Base-by-base conservation (phyloP, 2,113 vertebrate species). In the Amblyornis subalaris region DNA sequence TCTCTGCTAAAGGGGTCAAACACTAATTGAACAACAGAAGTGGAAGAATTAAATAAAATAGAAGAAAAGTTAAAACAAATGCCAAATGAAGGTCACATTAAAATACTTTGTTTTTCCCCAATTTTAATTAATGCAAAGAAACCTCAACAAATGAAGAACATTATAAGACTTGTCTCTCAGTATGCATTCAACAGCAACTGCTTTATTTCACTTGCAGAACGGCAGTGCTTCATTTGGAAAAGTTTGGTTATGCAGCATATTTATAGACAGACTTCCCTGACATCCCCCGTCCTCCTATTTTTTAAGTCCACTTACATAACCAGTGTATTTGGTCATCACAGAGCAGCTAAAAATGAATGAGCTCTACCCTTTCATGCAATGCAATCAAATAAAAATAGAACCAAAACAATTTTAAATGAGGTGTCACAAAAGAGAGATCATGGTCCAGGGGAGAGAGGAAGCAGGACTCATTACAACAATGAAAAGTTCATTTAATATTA, bases 11-110 rank as follows among this genome's bases (percentile, higher is more conserved):
- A 99, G 99, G 98, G 99, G 99, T 99, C 99, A 99, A 99, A 98
- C 98, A 98, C 98, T 99, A 99, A 99, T 99, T 99, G 99, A 99
- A 99, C 99, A 99, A 99, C 99, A 99, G 98, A 98, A 99, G 98
- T 99, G 98, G 99, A 99, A 99, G 98, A 98, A 98, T 98, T 98
- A 98, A 99, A 99, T 99, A 99, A 99, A 99, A 99, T 97, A 98
- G 98, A 99, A 98, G 98, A 99, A 99, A 99, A 99, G 98, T 99
- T 99, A 98, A 99, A 98, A 98, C 96, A 98, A 99, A 99, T 99
- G 98, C 98, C 98, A 98, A 98, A 98, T 98, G 99, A 99, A 99
- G 99, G 99, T 99, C 99, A 99, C 97, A 98, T 98, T 98, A 98
- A 98, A 99, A 99, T 99, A 98, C 97, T 98, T 98, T 96, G 97